A percentile compares a stretch with the other conserved stretches of the same genome.
phyloP scores from a whole-genome alignment of 2,113 vertebrate genomes.

The Salminus brasiliensis region DNA sequence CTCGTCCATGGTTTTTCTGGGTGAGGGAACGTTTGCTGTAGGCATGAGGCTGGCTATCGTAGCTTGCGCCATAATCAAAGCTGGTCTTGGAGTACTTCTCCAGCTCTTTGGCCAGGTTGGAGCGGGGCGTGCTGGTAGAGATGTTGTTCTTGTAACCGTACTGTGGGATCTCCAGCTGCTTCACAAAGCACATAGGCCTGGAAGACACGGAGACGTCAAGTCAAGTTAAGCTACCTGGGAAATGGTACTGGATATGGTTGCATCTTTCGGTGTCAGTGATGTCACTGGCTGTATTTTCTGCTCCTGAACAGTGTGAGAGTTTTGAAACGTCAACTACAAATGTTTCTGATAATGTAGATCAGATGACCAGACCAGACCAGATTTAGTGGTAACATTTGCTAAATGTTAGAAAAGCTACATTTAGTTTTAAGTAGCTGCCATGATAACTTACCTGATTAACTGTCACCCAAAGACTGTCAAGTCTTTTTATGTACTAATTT shows the following conservation, averaged over 20 bases:
- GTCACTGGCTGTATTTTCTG: no score
- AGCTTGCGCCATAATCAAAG: conserved; percentile 89
- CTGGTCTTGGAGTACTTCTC: conserved; percentile 93
- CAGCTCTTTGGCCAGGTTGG: conserved; percentile 92
- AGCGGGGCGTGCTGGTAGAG: conserved; percentile 91
- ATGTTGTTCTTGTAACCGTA: conserved; percentile 97
- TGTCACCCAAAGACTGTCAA: no score
- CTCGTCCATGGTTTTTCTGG: conserved; percentile 89
- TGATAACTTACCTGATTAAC: no score
- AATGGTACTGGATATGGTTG: conserved; percentile 16
- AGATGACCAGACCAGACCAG: no score
- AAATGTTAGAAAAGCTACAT: no score
- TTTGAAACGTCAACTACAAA: no score
- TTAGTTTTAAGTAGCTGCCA: no score
- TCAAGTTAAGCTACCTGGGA: conserved; percentile 6
- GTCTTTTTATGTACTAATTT: no score
- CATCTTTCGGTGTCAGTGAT: no score
- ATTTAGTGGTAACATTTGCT: no score
- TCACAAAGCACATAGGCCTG: conserved; percentile 99
- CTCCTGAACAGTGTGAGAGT: no score
- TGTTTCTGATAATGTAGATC: no score
- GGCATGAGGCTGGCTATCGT: conserved; percentile 80
- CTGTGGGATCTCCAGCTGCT: conserved; percentile 99
- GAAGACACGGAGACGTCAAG: conserved; percentile 53
- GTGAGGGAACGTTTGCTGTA: conserved; percentile 91